These are phyloP conservation scores for Tetheella fluctuosa DNA, from an alignment of 2,888 invertebrate genomes.

Conservation along the genomic window DNA sequence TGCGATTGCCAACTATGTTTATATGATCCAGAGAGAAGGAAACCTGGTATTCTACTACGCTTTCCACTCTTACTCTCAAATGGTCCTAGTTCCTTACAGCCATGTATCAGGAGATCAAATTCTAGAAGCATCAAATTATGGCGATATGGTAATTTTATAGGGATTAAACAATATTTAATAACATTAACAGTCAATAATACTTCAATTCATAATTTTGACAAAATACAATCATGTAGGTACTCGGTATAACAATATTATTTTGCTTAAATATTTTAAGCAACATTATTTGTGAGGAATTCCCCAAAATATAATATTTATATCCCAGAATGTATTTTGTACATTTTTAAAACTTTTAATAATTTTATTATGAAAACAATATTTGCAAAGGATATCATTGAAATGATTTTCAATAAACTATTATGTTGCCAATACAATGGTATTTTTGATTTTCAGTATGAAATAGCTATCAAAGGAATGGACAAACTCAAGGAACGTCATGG, in stretches of 20 bases:
- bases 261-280: no score
- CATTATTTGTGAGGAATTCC: no score
- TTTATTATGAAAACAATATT: no score
- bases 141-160: constrained; percentile 63
- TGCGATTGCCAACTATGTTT: constrained; percentile 68
- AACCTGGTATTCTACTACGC: constrained; percentile 76
- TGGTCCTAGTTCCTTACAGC: constrained; percentile 79
- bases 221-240: no score
- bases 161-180: background rate
- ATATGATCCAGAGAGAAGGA: constrained; percentile 43
- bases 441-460: constrained; percentile 58
- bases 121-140: constrained; percentile 60
- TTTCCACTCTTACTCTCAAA: constrained; percentile 84
- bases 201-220: no score
- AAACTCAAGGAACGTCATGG: constrained; percentile 52
- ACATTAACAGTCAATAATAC: no score
- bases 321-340: no score
- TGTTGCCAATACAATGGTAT: background rate
- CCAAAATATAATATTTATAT: no score
- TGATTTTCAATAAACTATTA: no score
- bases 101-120: constrained; percentile 49
- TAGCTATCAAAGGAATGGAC: constrained; percentile 63
- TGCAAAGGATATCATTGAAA: no score
- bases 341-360: no score
- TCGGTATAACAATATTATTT: no score